Evolutionary conservation across 2,797 vertebrate genomes (phyloP).

Genomic region (Manis pentadactyla): DNA sequence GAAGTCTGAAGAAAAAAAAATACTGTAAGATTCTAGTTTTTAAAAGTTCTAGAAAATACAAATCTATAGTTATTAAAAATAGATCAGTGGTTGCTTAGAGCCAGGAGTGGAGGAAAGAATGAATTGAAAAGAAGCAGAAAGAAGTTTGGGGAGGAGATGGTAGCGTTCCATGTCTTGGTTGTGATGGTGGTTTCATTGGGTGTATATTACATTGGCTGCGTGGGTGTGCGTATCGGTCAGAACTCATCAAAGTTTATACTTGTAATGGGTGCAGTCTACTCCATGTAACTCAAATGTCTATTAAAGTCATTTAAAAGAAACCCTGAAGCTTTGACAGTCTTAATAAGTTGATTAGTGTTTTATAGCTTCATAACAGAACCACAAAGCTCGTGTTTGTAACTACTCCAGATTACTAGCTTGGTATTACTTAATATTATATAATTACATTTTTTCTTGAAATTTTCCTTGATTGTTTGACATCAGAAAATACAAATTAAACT

Average conservation of each 20-base stretch:
- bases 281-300: conserved; percentile 49
- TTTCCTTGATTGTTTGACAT: not conserved
- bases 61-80: not conserved
- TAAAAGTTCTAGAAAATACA: not conserved
- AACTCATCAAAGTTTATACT: conserved; percentile 52
- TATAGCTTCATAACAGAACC: conserved; percentile 4
- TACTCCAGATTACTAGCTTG: not conserved
- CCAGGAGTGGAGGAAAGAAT: not conserved
- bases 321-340: conserved; percentile 23
- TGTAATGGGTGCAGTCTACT: not conserved
- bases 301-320: conserved; percentile 62
- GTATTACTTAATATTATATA: conserved; percentile 20
- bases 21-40: not conserved
- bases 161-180: not conserved
- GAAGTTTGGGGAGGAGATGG: not conserved
- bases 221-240: not conserved
- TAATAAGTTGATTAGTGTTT: conserved; percentile 53
- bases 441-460: not conserved
- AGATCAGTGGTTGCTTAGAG: not conserved
- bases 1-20: not conserved
- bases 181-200: not conserved
- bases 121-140: not conserved
- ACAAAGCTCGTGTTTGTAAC: not conserved
- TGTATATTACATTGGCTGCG: not conserved
- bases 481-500: conserved; percentile 24